Base-by-base conservation (phyloP, 2,113 vertebrate species). In the Cyphomyrus plagiostoma region DNA sequence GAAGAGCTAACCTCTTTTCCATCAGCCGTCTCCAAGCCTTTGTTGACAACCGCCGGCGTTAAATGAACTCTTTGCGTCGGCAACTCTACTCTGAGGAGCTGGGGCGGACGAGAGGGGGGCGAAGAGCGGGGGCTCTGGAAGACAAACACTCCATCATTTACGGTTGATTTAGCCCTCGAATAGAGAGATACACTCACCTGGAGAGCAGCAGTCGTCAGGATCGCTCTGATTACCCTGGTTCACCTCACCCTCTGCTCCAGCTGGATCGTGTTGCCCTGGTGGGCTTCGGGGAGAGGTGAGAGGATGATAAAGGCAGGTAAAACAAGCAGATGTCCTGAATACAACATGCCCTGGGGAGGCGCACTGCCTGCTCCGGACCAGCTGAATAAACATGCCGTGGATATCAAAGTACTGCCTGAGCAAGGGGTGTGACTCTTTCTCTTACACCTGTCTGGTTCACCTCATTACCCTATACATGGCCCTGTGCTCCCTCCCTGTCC, bases 91-190 rank as follows among this genome's bases (percentile, higher is more conserved):
- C 95, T 95, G 95, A 96, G 96, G 95, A 96, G 94, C 94, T 93
- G 93, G 93, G 94, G 74, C 17, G 74, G 30, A 80, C 19, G 74
- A 88, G 88, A 49, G 88, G 82, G 45, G 84, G 21, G 50, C 50
- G 80, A 48, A 35, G 77, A 86, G 56, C 94, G 96, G 95, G 93
- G 96, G 93, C 92, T 94, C 95, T 94, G 95, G 95, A 97, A 97
- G 97, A 96, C 96, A 97, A 97, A 97, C 95, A 96, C 95, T 97
- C 95, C 95, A 97, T 96, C 96, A 95, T 97, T 96, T 98, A 94
- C 94, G 95, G 96, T 96, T 97, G 96, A 95, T 96, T 97, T 97
- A 95, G 94, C 95, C 92, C 92, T 91, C 94, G 90, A 95, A 94
- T 90, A 91, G 95, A 93, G 95, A 95, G 95, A 95, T 93, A 95